Percentiles rank a stretch among this genome's conserved stretches.
These are phyloP conservation scores for Eilema sororculum DNA, from an alignment of 2,888 invertebrate species.

Conservation along the genomic window DNA sequence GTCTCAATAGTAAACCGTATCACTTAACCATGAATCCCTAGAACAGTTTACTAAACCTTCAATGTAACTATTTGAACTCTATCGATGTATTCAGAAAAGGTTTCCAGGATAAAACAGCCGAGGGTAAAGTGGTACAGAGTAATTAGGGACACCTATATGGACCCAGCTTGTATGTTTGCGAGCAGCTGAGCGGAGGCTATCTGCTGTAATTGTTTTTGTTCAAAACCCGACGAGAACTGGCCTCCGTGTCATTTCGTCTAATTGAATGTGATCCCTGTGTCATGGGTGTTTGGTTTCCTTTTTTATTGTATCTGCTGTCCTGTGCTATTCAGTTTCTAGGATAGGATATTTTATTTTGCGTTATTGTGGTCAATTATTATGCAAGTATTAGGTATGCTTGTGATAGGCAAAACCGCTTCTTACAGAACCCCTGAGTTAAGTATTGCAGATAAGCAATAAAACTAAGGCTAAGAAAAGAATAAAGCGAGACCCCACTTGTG, in stretches of 20 bases:
- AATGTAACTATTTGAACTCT: neutral
- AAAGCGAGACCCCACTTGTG: no score
- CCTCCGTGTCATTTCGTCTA: conserved; percentile 15
- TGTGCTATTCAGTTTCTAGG: no score
- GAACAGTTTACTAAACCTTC: conserved; percentile 17
- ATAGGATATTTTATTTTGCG: no score
- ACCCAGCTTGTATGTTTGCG: conserved; percentile 9
- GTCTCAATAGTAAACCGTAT: no score
- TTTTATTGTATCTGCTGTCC: neutral
- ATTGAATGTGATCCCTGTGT: conserved; percentile 22
- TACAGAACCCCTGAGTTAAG: no score
- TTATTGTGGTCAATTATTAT: no score
- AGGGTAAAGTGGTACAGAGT: conserved; percentile 13
- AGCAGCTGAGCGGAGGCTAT: conserved; percentile 15
- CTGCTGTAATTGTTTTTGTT: conserved; percentile 22
- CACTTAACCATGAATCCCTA: neutral
- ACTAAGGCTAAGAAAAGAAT: no score
- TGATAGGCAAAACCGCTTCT: no score
- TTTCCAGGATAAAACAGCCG: conserved; percentile 6
- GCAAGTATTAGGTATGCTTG: no score
- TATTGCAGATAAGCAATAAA: no score
- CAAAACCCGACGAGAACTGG: conserved; percentile 11
- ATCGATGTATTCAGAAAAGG: conserved; percentile 16
- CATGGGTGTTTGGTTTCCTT: neutral
- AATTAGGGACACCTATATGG: conserved; percentile 18